Evolutionary conservation across 1,140 invertebrate genomes (phyloP).

Genomic region (Drosophila auraria): DNA sequence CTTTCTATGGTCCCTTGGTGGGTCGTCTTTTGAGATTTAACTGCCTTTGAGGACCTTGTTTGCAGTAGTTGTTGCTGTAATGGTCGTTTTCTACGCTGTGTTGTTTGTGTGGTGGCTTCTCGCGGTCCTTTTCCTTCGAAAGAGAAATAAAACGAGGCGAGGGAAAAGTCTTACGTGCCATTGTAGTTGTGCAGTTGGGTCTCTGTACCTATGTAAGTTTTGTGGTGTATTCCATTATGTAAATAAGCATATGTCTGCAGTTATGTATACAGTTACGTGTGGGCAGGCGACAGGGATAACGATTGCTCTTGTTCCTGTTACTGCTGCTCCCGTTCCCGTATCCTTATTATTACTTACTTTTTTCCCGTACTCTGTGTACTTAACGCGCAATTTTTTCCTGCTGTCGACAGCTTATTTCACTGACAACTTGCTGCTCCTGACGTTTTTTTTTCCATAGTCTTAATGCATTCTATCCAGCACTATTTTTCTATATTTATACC

Average conservation of each 20-base stretch:
- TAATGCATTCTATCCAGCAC: no score
- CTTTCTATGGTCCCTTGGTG: conserved; percentile 12
- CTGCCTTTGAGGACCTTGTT: conserved; percentile 6
- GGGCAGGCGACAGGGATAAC: conserved; percentile 12
- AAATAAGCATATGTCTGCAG: conserved; percentile 54
- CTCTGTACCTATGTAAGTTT: neutral
- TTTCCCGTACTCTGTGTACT: neutral
- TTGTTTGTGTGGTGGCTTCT: conserved; percentile 8
- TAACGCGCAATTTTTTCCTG: conserved; percentile 11
- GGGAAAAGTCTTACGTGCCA: conserved; percentile 8
- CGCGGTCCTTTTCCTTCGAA: conserved; percentile 49
- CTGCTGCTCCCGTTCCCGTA: neutral
- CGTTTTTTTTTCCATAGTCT: neutral
- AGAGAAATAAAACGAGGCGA: conserved; percentile 2
- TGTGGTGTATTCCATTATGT: conserved; percentile 56
- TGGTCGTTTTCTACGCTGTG: conserved; percentile 7
- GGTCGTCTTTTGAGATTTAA: conserved; percentile 12
- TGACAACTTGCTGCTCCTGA: neutral
- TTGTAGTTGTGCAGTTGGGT: conserved; percentile 59
- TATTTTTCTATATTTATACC: no score
- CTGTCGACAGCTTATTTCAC: neutral
- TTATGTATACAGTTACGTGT: conserved; percentile 20
- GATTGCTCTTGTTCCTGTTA: conserved; percentile 3
- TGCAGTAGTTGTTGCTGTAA: conserved; percentile 9
- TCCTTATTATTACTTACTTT: conserved; percentile 15